Evolutionary conservation across 2,888 invertebrate species (phyloP), one percentile per base, ranked within the genome.

Genomic region (Heliconius sara): DNA sequence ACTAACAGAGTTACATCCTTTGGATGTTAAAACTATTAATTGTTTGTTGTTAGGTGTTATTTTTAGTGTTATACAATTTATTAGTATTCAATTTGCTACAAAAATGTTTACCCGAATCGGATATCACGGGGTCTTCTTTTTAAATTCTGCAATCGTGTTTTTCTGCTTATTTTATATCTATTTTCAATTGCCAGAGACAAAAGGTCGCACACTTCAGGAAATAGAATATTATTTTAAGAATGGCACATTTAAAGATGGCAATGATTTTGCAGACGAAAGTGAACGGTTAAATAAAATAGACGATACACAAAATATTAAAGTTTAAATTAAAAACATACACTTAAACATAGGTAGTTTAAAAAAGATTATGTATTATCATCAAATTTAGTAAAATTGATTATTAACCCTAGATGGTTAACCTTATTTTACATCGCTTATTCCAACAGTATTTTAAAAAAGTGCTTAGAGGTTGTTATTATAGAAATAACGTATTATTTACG

Each of bases 221-320:
- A 87, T 88, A 9, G 88, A 88, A 66, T 71, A 85, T 68, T 86
- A 83, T 79, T 86, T 88, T 30, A 87, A 85, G 52, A 84, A 86
- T 77, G 80, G 82, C 68, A 77, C 77, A 25, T 79, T 81, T 60
- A 57, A 68, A 71, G 39, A 96, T 39, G n/a, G 25, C 2, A 60
- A 16, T 57, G 34, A 57, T 60, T 16, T 60, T 39, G 13, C 13
- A 9, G 57, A 60, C 3, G 73, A 73, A 30, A 60, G 16, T 60
- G 60, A 73, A 70, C 25, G 16, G 25, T 22, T 70, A 16, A 47
- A 47, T 16, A 70, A 25, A 39, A 3, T 16, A 68, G 68, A 68
- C n/a, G 39, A 43, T 39, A 22, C 13, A 39, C 25, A 70, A 12
- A 43, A 43, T 25, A 25, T 25, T 27, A 27, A 47, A 25, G 70